These are phyloP conservation scores for Physeter macrocephalus DNA, from an alignment of 2,113 vertebrate species.

Conservation along the genomic window DNA sequence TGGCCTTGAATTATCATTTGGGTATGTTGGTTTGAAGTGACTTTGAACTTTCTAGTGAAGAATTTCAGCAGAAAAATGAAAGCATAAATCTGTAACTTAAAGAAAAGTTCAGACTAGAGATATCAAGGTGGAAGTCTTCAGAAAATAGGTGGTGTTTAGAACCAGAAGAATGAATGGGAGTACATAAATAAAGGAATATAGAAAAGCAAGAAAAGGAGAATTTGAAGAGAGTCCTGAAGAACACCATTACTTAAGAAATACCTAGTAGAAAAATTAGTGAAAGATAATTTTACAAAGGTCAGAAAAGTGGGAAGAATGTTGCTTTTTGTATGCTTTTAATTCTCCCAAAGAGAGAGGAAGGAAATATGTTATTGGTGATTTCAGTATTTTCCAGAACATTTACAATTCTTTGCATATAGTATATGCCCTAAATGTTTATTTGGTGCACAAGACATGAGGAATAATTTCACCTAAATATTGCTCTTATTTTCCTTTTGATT, in stretches of 20 bases:
- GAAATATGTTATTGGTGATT: neutral
- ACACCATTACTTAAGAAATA: neutral
- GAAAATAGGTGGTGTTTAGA: neutral
- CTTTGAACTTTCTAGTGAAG: neutral
- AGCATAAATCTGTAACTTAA: neutral
- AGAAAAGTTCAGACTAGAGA: neutral
- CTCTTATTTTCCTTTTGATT: neutral
- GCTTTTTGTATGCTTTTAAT: neutral
- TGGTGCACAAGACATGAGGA: neutral
- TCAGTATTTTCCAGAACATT: neutral
- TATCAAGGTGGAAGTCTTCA: neutral
- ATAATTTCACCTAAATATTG: neutral
- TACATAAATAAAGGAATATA: neutral
- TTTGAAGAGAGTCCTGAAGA: neutral
- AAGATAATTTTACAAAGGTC: neutral
- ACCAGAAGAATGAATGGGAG: neutral
- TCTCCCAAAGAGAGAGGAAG: neutral
- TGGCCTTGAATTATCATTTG: neutral
- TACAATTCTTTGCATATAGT: neutral
- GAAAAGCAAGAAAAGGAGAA: neutral
- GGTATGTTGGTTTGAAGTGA: neutral
- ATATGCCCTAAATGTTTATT: neutral
- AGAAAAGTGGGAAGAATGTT: neutral
- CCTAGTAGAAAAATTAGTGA: neutral
- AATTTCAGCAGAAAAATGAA: slow-evolving; percentile 3